Evolutionary conservation across 2,888 invertebrate genomes (phyloP).

Genomic region (Nemurella pictetii): DNA sequence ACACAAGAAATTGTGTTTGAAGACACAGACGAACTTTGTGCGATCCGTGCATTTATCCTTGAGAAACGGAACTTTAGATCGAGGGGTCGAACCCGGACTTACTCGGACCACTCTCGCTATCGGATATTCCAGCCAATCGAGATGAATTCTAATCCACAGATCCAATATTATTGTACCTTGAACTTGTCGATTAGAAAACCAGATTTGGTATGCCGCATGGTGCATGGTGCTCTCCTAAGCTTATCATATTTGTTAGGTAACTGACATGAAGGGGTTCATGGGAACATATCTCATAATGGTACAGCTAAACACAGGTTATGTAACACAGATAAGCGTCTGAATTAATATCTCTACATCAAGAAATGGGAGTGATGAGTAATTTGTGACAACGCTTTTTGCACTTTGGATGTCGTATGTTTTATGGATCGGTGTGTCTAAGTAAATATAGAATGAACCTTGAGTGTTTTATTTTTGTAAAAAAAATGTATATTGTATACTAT

Average conservation of each 20-base stretch:
- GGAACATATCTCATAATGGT: no score
- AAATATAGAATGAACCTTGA: neutral
- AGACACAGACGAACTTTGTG: no score
- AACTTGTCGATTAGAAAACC: neutral
- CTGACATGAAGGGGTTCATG: no score
- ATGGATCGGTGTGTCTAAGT: neutral
- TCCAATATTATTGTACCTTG: neutral
- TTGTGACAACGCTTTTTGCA: neutral
- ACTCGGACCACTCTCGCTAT: no score
- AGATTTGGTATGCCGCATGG: neutral
- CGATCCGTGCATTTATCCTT: no score
- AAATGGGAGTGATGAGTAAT: neutral
- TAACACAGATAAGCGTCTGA: neutral
- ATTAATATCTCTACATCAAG: neutral
- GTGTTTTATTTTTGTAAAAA: neutral
- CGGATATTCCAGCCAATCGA: no score
- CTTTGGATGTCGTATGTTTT: neutral
- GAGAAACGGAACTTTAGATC: no score
- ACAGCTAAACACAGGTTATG: no score
- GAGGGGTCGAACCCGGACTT: no score
- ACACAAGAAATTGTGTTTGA: no score
- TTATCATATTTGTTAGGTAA: neutral
- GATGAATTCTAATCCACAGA: no score
- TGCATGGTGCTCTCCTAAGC: no score
- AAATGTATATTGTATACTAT: neutral